These are phyloP conservation scores for Amphilophus citrinellus DNA, from an alignment of 2,113 vertebrate species.

Conservation along the genomic window DNA sequence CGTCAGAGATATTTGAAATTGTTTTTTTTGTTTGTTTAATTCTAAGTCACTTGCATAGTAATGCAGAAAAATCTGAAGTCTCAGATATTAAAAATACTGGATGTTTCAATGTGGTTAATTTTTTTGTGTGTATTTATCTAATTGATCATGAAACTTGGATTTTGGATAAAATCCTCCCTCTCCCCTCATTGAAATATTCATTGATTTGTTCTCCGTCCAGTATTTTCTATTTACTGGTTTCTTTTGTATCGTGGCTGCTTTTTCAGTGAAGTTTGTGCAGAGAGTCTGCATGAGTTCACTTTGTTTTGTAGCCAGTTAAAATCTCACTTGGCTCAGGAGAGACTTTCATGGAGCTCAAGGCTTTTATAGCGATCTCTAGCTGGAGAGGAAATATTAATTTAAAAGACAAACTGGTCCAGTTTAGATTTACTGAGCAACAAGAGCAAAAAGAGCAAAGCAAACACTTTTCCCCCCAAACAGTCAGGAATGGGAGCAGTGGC, in stretches of 20 bases:
- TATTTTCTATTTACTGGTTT: not conserved
- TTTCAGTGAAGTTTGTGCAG: no score
- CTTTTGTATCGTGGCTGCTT: not conserved
- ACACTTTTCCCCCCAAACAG: conserved; percentile 31
- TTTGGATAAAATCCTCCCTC: no score
- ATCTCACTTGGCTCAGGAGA: not conserved
- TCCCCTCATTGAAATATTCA: no score
- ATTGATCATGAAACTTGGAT: not conserved
- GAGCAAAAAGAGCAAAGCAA: conserved; percentile 43
- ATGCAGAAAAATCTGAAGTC: not conserved
- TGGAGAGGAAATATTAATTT: conserved; percentile 37
- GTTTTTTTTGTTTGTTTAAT: not conserved
- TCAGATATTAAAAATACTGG: not conserved
- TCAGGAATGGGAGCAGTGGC: conserved; percentile 1
- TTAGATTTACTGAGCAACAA: conserved; percentile 20
- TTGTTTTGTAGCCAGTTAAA: not conserved
- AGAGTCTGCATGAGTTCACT: not conserved
- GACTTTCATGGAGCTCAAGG: not conserved
- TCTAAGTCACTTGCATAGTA: no score
- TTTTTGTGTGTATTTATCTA: not conserved
- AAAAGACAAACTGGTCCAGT: conserved; percentile 29
- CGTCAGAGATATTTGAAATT: no score
- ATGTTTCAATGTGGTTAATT: not conserved
- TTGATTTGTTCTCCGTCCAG: not conserved
- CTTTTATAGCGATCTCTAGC: conserved; percentile 2